Evolutionary conservation across 1,140 invertebrate species (phyloP).

Genomic region (Bemisia tabaci): DNA sequence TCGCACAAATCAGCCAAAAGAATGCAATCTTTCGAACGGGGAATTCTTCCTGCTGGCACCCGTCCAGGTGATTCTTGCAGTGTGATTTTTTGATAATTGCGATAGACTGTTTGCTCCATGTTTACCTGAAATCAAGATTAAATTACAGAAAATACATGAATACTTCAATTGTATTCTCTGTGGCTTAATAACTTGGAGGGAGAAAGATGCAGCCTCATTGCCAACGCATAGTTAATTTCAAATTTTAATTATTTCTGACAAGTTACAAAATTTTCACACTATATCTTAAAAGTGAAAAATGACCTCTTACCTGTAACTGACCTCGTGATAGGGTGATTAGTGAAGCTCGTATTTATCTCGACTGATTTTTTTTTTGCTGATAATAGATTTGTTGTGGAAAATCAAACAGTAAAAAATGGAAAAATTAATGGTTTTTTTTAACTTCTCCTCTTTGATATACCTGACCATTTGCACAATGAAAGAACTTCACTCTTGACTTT

Average conservation of each 20-base stretch:
- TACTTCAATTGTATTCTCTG: conserved; percentile 5
- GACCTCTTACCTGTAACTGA: no score
- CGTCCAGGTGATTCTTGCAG: conserved; percentile 91
- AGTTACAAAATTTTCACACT: conserved; percentile 10
- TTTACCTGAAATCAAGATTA: conserved; percentile 63
- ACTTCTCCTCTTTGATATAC: no score
- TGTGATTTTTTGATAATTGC: conserved; percentile 97
- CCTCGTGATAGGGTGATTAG: no score
- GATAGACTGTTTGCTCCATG: conserved; percentile 93
- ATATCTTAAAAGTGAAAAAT: no score
- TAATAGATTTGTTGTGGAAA: no score
- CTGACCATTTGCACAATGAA: no score
- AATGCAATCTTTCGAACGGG: conserved; percentile 96
- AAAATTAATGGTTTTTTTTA: no score
- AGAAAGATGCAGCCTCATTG: conserved; percentile 3
- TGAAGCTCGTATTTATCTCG: no score
- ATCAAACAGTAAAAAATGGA: no score
- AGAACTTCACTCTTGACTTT: no score
- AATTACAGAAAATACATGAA: conserved; percentile 23
- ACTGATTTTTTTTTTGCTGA: no score
- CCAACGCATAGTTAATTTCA: conserved; percentile 5
- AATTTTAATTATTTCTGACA: no score
- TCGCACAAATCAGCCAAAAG: conserved; percentile 91
- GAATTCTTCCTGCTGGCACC: conserved; percentile 90
- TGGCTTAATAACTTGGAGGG: conserved; percentile 5